Evolutionary conservation across 53 echinoderm and acorn worm genomes (phyloP), one percentile per base, ranked within the genome.

Genomic region (Mesocentrotus franciscanus): DNA sequence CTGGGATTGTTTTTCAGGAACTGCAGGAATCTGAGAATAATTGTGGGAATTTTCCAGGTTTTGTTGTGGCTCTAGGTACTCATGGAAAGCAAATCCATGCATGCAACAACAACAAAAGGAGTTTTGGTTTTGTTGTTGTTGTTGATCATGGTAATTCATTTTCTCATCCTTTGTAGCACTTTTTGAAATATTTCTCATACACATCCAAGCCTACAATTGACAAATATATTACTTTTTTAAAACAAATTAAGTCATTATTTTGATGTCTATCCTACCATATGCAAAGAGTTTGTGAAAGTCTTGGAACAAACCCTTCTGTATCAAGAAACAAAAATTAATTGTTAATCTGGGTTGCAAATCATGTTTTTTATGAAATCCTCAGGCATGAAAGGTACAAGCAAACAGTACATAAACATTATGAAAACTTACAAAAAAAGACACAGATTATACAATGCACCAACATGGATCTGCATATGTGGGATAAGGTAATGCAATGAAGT

Each of bases 21-120:
- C 87, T 57, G 87, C n/a, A n/a, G 58, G 59, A 58, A 58, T 87
- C 87, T 57, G 57, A 87, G 87, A 87, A 87, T 58, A 58, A 58
- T 87, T 87, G 26, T n/a, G 87, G 58, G 58, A 87, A 87, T 58
- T 87, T 26, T 57, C 59, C 58, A 58, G 87, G 87, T 87, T 87
- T 58, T 57, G 87, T 87, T 58, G 24, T 59, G 87, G n/a, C 84
- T 78, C 34, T 34, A 78, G 32, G 78, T 30, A 29, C 27, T 78
- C 16, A 34, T 78, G 34, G 78, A 78, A 78, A 33, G 78, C 68
- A 68, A 68, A 24, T 68, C 20, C 24, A 68, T 24, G 24, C 24
- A 24, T 24, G 24, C 24, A 68, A 68, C 0, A 68, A 49, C 49
- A 49, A 49, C n/a, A 49, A 49, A 49, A 7, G 68, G 68, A 68